Base-by-base conservation (phyloP, 2,888 invertebrate species). In the Diarsia dahlii region DNA sequence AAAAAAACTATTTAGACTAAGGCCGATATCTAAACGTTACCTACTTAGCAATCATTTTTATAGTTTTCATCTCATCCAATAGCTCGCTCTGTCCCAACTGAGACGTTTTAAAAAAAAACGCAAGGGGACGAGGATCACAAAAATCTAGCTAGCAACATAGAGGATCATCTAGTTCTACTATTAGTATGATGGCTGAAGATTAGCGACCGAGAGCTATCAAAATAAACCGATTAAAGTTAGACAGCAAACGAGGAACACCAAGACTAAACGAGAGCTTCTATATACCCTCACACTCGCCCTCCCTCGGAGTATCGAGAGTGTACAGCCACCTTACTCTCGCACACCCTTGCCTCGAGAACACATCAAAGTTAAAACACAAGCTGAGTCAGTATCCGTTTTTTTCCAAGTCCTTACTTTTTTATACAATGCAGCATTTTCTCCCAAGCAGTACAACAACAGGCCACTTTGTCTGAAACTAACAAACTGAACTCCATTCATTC, bases 401-500 rank as follows among this genome's bases (percentile, higher is more conserved):
- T 23, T 48, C 9, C 13, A 39, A 3, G 18, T 13, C 15, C 58
- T 3, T 28, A 8, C 20, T 39, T 10, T 62, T 62, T 39, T n/a
- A 15, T 15, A 45, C 45, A 45, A 45, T 63, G n/a, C 13, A 60
- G 60, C 5, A 20, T 50, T 50, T 6, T 62, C 3, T 52, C 20
- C 23, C 9, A 13, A 50, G n/a, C 20, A 12, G 13, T 9, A 81
- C 15, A 46, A 50, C 63, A 68, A 67, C 23, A 46, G 67, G 28
- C 56, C 56, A 81, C n/a, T 67, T 67, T 79, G 52, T 76, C 56
- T 71, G 20, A 54, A 82, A 65, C 69, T 39, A 64, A 46, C 63
- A 65, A 83, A 68, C 74, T 74, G 48, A 65, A 74, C 23, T 81
- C 65, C 65, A 70, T 79, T 70, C 34, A 67, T 76, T 78, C 56